Percentiles rank a stretch among this genome's conserved stretches.
Conservation (phyloP, 2,113 vertebrate genomes). For the Ptyas mucosa region DNA sequence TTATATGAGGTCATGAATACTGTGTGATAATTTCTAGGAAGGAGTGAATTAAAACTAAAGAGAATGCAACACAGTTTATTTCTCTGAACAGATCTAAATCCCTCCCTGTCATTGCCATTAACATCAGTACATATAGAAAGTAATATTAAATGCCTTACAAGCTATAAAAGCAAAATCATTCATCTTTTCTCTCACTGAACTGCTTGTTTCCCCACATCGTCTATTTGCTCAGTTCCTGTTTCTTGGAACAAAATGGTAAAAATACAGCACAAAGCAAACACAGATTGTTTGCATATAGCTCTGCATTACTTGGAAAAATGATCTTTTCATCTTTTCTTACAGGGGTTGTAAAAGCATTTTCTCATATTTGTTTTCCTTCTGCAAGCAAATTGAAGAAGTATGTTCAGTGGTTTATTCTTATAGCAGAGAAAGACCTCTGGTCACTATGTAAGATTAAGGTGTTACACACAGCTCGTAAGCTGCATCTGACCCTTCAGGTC, state of each 20-base stretch:
- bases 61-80: neutral
- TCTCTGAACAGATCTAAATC: neutral
- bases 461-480: neutral
- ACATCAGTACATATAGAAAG: neutral
- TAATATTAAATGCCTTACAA: neutral
- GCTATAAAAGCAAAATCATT: neutral
- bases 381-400: neutral
- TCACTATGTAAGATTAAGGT: neutral
- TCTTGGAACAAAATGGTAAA: neutral
- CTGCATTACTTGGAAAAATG: neutral
- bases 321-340: neutral
- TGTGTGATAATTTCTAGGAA: constrained; percentile 1
- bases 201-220: neutral
- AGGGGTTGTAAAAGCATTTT: neutral
- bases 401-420: neutral
- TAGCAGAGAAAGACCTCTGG: neutral
- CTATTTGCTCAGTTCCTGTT: neutral
- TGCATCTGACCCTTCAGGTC: neutral
- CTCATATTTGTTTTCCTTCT: neutral
- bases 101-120: neutral
- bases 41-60: constrained; percentile 9
- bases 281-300: neutral
- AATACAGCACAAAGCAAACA: neutral
- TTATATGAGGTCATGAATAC: neutral
- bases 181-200: too few relatives aligned